A percentile compares a stretch with the other conserved stretches of the same genome.
These are phyloP conservation scores for Spea hammondii DNA, from an alignment of 2,797 vertebrate genomes.

Conservation along the genomic window DNA sequence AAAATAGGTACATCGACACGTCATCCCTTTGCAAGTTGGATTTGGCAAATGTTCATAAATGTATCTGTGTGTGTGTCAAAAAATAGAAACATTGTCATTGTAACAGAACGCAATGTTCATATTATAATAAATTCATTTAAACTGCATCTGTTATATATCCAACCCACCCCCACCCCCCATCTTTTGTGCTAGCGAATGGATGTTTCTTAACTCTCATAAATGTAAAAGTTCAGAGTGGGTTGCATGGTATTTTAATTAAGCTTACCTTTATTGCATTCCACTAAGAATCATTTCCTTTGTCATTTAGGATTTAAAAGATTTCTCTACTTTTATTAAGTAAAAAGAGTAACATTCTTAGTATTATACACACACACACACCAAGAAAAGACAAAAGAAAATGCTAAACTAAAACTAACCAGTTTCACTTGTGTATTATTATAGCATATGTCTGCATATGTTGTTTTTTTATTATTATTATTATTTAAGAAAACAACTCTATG, in stretches of 20 bases:
- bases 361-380: too few species aligned
- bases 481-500: too few species aligned
- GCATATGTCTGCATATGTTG: too few species aligned
- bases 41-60: conserved; percentile 20
- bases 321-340: too few species aligned
- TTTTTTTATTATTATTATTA: too few species aligned
- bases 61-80: conserved; percentile 23
- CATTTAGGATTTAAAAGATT: too few species aligned
- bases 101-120: background rate
- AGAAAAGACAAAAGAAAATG: too few species aligned
- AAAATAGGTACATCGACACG: background rate
- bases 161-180: background rate
- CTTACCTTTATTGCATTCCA: too few species aligned
- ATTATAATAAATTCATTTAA: conserved; percentile 29
- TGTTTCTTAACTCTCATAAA: background rate
- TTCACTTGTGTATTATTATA: too few species aligned
- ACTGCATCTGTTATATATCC: conserved; percentile 5
- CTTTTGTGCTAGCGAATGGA: background rate
- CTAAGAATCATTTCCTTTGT: too few species aligned
- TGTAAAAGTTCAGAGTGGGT: background rate
- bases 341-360: too few species aligned
- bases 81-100: conserved; percentile 15
- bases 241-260: background rate
- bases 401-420: too few species aligned
- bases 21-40: conserved; percentile 20